Percentiles rank a stretch among this genome's conserved stretches.
These are phyloP conservation scores for Mus pahari DNA, from an alignment of 2,113 vertebrate genomes.

Conservation along the genomic window DNA sequence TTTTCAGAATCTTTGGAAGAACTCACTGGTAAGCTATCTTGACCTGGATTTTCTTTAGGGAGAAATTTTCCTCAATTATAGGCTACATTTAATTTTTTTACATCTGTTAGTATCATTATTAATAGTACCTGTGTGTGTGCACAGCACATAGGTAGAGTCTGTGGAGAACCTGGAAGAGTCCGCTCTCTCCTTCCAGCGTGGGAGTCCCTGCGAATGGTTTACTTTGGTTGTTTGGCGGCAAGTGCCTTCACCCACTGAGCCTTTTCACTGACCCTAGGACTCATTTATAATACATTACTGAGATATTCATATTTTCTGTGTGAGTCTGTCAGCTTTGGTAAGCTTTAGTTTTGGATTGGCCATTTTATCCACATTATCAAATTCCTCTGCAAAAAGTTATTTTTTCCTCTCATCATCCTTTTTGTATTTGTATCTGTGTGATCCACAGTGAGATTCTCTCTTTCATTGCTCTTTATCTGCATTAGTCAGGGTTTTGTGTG, in stretches of 20 bases:
- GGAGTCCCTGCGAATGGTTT: not conserved
- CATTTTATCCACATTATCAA: not conserved
- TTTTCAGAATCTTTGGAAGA: slow-evolving; percentile 8
- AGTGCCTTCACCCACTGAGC: not conserved
- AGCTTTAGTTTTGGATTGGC: not conserved
- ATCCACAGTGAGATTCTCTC: not conserved
- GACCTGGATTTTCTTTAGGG: not conserved
- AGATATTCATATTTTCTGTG: slow-evolving; percentile 14
- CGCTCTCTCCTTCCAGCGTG: not conserved
- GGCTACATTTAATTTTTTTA: not conserved
- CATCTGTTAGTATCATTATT: not conserved
- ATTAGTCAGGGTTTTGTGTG: not conserved
- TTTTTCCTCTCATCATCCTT: not conserved
- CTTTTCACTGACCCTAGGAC: not conserved
- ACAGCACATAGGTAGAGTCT: not conserved
- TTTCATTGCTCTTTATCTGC: not conserved
- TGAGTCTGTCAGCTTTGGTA: not conserved
- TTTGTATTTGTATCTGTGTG: not conserved
- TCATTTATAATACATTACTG: not conserved
- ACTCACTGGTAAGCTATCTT: not conserved
- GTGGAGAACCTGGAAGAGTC: not conserved
- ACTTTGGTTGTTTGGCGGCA: not conserved
- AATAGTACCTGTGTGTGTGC: not conserved
- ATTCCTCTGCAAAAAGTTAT: slow-evolving; percentile 1
- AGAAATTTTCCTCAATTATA: slow-evolving; percentile 1